Conservation (phyloP, 2,888 invertebrate species). For the Lasioglossum pauxillum region DNA sequence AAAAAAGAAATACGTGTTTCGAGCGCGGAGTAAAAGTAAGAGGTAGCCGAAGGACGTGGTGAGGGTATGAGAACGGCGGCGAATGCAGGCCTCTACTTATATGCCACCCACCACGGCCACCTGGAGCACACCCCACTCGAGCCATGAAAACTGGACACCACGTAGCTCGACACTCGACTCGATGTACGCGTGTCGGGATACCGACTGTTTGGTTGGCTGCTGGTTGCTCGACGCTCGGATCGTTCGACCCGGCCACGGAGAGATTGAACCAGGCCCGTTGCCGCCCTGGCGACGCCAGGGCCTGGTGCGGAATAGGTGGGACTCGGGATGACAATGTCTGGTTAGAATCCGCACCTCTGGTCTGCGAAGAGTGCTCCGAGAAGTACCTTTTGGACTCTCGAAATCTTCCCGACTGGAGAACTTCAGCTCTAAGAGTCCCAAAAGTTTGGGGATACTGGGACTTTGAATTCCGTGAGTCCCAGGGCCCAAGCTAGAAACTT, state of each 20-base stretch:
- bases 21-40: slow-evolving; percentile 80
- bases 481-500: background rate
- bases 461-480: background rate
- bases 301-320: background rate
- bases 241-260: background rate
- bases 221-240: background rate
- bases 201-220: slow-evolving; percentile 30
- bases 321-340: background rate
- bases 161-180: slow-evolving; percentile 49
- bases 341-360: background rate
- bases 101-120: slow-evolving; percentile 83
- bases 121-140: slow-evolving; percentile 79
- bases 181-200: slow-evolving; percentile 41
- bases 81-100: slow-evolving; percentile 83
- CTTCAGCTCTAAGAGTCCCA: background rate
- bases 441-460: too few species aligned
- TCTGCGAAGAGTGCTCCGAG: background rate
- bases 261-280: background rate
- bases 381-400: background rate
- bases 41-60: slow-evolving; percentile 83
- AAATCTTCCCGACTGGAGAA: background rate
- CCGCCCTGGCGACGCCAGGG: background rate
- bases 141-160: slow-evolving; percentile 78
- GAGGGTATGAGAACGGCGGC: slow-evolving; percentile 84
- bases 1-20: slow-evolving; percentile 39